These are phyloP conservation scores for Podiceps cristatus DNA, from an alignment of 2,113 vertebrate species.

Conservation along the genomic window DNA sequence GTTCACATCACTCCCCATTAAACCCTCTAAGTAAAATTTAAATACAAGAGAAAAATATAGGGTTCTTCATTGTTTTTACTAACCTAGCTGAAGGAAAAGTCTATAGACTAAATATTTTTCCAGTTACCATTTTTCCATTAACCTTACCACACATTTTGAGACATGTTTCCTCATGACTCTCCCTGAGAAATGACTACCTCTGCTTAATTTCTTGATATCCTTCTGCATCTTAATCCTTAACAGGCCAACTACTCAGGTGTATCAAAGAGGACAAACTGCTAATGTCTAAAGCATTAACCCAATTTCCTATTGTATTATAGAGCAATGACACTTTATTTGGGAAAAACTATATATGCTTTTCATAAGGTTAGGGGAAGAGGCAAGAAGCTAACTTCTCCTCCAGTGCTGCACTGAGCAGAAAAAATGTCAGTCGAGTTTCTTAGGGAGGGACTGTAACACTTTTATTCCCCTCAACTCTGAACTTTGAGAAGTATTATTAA, in stretches of 20 bases:
- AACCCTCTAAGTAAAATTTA: background rate
- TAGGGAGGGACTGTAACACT: background rate
- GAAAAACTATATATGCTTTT: background rate
- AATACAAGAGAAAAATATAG: background rate
- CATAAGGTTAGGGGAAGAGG: background rate
- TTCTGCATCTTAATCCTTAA: background rate
- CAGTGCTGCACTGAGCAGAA: background rate
- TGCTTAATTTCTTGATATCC: background rate
- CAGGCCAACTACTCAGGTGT: background rate
- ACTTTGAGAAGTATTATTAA: background rate
- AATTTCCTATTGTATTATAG: background rate
- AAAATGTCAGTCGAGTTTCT: background rate
- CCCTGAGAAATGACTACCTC: background rate
- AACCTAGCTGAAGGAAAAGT: background rate
- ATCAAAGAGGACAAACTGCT: background rate
- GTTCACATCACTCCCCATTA: background rate
- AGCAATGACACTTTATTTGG: background rate
- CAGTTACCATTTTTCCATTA: background rate
- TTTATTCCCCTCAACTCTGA: background rate
- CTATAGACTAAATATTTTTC: background rate
- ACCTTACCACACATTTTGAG: background rate
- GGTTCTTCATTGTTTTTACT: background rate
- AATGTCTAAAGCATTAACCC: background rate
- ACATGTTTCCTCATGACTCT: background rate
- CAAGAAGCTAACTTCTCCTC: background rate